Evolutionary conservation across 2,113 vertebrate genomes (phyloP).

Genomic region (Sinosuthora webbiana): DNA sequence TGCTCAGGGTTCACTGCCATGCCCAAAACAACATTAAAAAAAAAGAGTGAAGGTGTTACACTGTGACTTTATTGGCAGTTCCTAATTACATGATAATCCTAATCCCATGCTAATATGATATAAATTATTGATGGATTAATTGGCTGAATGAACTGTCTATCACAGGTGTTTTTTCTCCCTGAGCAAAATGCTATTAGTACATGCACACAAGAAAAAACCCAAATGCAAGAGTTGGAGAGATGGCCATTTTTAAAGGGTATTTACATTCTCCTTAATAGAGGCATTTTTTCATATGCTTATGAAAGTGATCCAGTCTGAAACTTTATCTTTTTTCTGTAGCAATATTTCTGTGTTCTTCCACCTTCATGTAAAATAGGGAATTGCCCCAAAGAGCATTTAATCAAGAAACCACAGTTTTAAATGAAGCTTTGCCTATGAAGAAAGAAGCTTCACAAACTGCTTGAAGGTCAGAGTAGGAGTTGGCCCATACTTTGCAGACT

Average conservation of each 20-base stretch:
- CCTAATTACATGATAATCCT: not conserved
- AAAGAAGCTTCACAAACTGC: not conserved
- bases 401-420: constrained; percentile 1
- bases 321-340: not conserved
- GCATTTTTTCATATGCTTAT: not conserved
- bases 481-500: not conserved
- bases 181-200: not conserved
- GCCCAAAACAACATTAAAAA: not conserved
- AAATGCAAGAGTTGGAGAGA: not conserved
- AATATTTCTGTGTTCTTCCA: not conserved
- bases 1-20: not conserved
- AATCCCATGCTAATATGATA: not conserved
- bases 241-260: not conserved
- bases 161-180: not conserved
- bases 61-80: not conserved
- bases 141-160: not conserved
- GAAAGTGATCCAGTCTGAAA: not conserved
- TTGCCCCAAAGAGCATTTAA: not conserved
- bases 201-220: not conserved
- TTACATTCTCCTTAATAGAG: not conserved
- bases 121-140: not conserved
- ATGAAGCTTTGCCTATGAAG: not conserved
- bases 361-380: not conserved
- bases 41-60: not conserved
- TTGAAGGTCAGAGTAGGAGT: not conserved